Evolutionary conservation across 2,797 vertebrate species (phyloP).

Genomic region (Sylvilagus floridanus): DNA sequence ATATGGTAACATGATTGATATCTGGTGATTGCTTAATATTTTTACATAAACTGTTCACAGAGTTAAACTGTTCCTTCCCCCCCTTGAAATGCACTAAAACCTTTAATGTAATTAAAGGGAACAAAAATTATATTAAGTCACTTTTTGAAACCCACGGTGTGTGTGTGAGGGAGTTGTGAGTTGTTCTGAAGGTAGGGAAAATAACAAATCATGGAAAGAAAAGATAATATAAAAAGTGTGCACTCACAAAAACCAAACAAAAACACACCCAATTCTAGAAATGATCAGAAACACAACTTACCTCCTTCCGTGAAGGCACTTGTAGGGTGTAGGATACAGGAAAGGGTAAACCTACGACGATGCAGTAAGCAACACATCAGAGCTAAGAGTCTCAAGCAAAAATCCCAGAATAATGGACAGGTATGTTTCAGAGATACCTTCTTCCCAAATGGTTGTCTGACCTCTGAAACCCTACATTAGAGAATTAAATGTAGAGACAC

Average conservation of each 20-base stretch:
- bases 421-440: conserved; percentile 52
- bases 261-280: conserved; percentile 6
- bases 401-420: conserved; percentile 57
- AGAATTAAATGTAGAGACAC: conserved; percentile 6
- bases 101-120: conserved; percentile 60
- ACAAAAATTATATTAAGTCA: conserved; percentile 42
- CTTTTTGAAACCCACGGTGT: conserved; percentile 63
- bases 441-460: conserved; percentile 48
- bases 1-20: conserved; percentile 53
- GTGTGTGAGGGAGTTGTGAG: conserved; percentile 4
- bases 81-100: conserved; percentile 39
- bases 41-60: conserved; percentile 50
- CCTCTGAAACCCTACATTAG: conserved; percentile 49
- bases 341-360: conserved; percentile 45
- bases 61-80: conserved; percentile 24
- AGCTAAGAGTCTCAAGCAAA: conserved; percentile 48
- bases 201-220: conserved; percentile 54
- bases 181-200: conserved; percentile 1
- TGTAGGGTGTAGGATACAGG: neutral
- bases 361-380: conserved; percentile 60
- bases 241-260: conserved; percentile 34
- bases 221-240: conserved; percentile 22
- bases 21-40: conserved; percentile 42
- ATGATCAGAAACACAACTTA: conserved; percentile 82
- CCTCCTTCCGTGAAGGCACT: conserved; percentile 74